Conservation (phyloP, 2,888 invertebrate species). For the Serripes groenlandicus region DNA sequence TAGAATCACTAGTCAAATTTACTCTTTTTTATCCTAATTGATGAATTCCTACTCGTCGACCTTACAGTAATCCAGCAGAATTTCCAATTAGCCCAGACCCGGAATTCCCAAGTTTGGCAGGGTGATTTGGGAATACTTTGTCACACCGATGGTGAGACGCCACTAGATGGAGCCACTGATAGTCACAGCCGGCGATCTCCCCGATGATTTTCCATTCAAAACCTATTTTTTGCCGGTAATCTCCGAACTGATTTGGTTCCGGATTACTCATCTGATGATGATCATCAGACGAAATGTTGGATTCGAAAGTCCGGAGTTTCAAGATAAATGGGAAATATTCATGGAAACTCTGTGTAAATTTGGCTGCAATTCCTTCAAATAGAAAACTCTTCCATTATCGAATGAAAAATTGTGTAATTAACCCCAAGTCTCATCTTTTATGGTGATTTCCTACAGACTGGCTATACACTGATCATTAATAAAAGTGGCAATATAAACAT, state of each 20-base stretch:
- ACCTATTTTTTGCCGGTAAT: slow-evolving; percentile 1
- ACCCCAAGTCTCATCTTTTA: too few relatives aligned
- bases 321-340: too few relatives aligned
- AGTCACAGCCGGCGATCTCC: neutral
- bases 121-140: slow-evolving; percentile 6
- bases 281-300: too few relatives aligned
- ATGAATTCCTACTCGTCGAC: slow-evolving; percentile 6
- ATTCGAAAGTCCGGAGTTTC: too few relatives aligned
- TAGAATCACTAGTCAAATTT: neutral
- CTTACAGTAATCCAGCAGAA: neutral
- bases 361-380: too few relatives aligned
- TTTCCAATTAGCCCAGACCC: neutral
- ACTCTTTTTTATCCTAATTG: neutral
- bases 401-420: too few relatives aligned
- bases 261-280: neutral
- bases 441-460: too few relatives aligned
- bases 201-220: neutral
- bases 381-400: too few relatives aligned
- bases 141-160: slow-evolving; percentile 7
- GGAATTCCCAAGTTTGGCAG: neutral
- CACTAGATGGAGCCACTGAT: slow-evolving; percentile 12
- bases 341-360: too few relatives aligned
- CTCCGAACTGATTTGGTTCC: neutral
- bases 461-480: too few relatives aligned
- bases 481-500: too few relatives aligned